phyloP scores from a whole-genome alignment of 2,113 vertebrate species.

The Micromys minutus region DNA sequence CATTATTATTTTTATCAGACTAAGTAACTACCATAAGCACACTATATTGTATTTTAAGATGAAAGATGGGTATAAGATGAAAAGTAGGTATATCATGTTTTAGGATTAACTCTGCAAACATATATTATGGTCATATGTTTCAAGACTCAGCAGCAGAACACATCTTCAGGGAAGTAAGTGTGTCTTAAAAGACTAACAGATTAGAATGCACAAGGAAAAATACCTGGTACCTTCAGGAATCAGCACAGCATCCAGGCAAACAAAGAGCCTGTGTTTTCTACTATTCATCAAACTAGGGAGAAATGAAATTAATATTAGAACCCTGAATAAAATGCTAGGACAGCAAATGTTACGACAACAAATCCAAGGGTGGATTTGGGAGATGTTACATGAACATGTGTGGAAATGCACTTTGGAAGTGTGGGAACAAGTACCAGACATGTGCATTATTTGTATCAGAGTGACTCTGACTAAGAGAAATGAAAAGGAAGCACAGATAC shows the following conservation, averaged over 20 bases:
- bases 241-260: neutral
- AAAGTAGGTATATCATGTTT: neutral
- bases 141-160: neutral
- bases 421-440: neutral
- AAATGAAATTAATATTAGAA: conserved; percentile 2
- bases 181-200: neutral
- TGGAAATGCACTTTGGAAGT: neutral
- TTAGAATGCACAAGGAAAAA: neutral
- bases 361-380: neutral
- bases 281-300: neutral
- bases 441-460: neutral
- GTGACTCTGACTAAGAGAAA: neutral
- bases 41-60: neutral
- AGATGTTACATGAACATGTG: neutral
- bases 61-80: neutral
- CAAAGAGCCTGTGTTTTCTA: neutral
- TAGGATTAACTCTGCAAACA: neutral
- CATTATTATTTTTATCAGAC: neutral
- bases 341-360: neutral
- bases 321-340: neutral
- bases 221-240: neutral
- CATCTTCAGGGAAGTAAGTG: conserved; percentile 1
- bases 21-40: neutral
- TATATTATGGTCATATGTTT: neutral
- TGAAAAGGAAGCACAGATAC: neutral